These are phyloP conservation scores for Ifrita kowaldi DNA, from an alignment of 2,113 vertebrate species.

Conservation along the genomic window DNA sequence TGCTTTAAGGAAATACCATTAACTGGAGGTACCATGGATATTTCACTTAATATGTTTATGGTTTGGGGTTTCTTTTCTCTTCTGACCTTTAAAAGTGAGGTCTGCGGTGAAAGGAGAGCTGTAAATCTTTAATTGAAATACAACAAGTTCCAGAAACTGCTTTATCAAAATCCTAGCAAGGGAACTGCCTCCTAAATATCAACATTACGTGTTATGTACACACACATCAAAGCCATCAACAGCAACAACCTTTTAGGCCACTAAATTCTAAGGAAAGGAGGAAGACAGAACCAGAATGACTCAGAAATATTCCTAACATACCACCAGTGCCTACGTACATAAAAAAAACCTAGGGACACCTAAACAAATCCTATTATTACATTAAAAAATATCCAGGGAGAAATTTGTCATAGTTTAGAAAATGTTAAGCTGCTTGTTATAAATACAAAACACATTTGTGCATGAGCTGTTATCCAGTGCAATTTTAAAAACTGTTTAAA, in stretches of 20 bases:
- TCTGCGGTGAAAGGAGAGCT: not conserved
- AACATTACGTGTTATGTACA: not conserved
- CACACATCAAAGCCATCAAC: not conserved
- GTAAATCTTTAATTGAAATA: constrained; percentile 28
- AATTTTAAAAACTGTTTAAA: constrained; percentile 27
- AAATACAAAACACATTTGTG: not conserved
- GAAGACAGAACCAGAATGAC: not conserved
- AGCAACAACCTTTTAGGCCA: not conserved
- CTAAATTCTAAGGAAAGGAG: not conserved
- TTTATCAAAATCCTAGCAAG: not conserved
- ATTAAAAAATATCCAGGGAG: not conserved
- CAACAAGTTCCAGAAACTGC: not conserved
- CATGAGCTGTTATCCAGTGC: not conserved
- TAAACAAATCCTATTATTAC: not conserved
- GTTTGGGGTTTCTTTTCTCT: constrained; percentile 29
- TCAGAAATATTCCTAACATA: not conserved
- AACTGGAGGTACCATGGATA: constrained; percentile 31
- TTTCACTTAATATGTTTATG: constrained; percentile 32
- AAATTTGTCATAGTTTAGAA: constrained; percentile 7
- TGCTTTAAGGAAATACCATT: constrained; percentile 60
- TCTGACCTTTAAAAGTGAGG: constrained; percentile 48
- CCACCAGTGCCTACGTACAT: not conserved
- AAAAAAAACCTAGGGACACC: not conserved
- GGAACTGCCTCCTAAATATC: constrained; percentile 2
- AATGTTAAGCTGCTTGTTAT: constrained; percentile 14